phyloP scores from a whole-genome alignment of 1,140 invertebrate genomes.

The Drosophila sp. region DNA sequence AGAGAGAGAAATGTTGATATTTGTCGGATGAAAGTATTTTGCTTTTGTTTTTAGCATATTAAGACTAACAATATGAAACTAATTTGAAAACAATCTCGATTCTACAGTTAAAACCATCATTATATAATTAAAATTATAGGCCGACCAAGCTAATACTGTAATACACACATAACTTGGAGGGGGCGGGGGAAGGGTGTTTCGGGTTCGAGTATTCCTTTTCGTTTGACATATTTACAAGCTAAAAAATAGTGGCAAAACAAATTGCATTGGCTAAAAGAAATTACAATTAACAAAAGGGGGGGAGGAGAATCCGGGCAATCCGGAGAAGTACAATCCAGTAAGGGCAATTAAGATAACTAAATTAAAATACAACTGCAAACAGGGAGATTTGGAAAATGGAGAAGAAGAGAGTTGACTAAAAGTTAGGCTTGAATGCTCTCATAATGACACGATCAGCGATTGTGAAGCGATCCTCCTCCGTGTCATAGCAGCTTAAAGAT shows the following conservation, averaged over 20 bases:
- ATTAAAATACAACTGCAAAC: constrained; percentile 42
- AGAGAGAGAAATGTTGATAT: constrained; percentile 40
- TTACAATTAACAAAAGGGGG: constrained; percentile 49
- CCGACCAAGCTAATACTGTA: constrained; percentile 33
- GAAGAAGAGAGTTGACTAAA: constrained; percentile 67
- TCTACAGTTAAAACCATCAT: constrained; percentile 17
- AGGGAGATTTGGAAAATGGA: constrained; percentile 2
- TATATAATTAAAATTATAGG: constrained; percentile 32
- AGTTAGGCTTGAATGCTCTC: constrained; percentile 61
- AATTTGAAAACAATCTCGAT: constrained; percentile 72
- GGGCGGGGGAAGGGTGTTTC: constrained; percentile 36
- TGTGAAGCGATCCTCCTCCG: background rate
- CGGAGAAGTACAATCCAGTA: constrained; percentile 16
- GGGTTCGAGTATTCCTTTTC: constrained; percentile 60
- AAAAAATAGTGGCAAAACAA: constrained; percentile 54
- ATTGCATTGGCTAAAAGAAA: constrained; percentile 68
- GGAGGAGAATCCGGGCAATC: background rate
- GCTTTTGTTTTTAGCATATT: constrained; percentile 26
- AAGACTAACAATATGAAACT: constrained; percentile 62
- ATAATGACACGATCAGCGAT: background rate
- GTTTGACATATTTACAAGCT: constrained; percentile 78
- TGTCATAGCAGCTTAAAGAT: constrained; percentile 38
- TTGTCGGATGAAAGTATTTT: constrained; percentile 41
- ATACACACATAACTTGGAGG: background rate
- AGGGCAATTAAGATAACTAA: constrained; percentile 9